A percentile compares a stretch with the other conserved stretches of the same genome.
phyloP scores from a whole-genome alignment of 2,888 invertebrate species.

The Drosophila austrosaltans region DNA sequence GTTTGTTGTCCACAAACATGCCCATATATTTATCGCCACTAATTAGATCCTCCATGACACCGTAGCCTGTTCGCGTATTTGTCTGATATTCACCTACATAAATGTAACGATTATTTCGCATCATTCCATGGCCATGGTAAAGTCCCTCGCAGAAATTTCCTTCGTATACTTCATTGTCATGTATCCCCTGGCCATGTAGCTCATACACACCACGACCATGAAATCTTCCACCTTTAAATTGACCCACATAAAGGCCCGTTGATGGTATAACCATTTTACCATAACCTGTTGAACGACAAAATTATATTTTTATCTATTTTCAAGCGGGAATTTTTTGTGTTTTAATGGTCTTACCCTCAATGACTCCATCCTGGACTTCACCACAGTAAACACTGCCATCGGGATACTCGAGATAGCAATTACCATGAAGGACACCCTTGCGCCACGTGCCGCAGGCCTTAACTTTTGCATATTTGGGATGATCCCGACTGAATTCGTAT shows the following conservation, averaged over 20 bases:
- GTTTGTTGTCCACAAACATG: conserved; percentile 92
- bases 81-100: conserved; percentile 95
- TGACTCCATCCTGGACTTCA: conserved; percentile 87
- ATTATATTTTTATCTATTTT: not conserved
- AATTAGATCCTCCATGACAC: conserved; percentile 93
- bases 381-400: conserved; percentile 93
- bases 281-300: conserved; percentile 64
- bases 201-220: conserved; percentile 89
- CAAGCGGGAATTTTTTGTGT: not conserved
- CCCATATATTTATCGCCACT: conserved; percentile 96
- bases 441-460: conserved; percentile 92
- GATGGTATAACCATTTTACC: conserved; percentile 83
- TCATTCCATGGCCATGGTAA: conserved; percentile 93
- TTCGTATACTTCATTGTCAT: conserved; percentile 90
- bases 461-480: conserved; percentile 89
- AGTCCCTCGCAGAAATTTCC: conserved; percentile 94
- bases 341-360: conserved; percentile 72
- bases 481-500: conserved; percentile 89
- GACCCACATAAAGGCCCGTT: conserved; percentile 90
- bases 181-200: conserved; percentile 90
- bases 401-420: conserved; percentile 91
- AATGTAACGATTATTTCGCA: conserved; percentile 91
- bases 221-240: conserved; percentile 88
- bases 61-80: conserved; percentile 92
- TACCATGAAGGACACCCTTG: conserved; percentile 92